phyloP scores from a whole-genome alignment of 2,797 vertebrate genomes.

The Galago senegalensis region DNA sequence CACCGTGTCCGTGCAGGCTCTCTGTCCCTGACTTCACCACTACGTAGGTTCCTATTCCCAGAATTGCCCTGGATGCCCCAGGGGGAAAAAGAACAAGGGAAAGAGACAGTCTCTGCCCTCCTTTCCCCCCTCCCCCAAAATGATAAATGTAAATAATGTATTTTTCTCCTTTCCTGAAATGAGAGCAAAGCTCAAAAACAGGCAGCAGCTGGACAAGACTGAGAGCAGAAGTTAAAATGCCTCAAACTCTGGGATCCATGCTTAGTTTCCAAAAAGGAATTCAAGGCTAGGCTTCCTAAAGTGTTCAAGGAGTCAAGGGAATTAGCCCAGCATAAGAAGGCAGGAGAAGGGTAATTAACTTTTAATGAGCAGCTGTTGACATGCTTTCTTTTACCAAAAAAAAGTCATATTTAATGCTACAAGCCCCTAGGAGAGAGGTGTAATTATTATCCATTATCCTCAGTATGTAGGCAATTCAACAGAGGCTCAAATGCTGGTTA shows the following conservation, averaged over 20 bases:
- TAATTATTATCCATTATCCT: not conserved
- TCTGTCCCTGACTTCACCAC: not conserved
- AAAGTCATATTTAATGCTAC: not conserved
- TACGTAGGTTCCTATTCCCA: not conserved
- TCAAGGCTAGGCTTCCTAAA: not conserved
- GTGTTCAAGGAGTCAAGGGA: conserved; percentile 3
- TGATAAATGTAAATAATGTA: not conserved
- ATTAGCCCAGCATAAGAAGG: conserved; percentile 18
- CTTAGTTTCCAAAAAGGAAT: not conserved
- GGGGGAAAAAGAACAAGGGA: not conserved
- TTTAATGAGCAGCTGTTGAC: not conserved
- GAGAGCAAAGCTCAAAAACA: conserved; percentile 30
- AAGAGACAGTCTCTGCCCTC: not conserved
- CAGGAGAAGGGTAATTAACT: conserved; percentile 23
- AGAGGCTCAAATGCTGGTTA: not conserved
- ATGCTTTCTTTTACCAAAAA: not conserved
- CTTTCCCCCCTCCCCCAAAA: conserved; percentile 5
- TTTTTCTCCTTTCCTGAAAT: conserved; percentile 12
- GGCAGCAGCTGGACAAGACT: not conserved
- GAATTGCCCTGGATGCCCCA: not conserved
- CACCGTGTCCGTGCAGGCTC: accelerated
- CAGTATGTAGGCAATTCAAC: not conserved
- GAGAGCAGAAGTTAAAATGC: not conserved
- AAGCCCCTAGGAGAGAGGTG: not conserved
- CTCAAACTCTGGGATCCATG: not conserved